A percentile compares a stretch with the other conserved stretches of the same genome.
Conservation (phyloP, 2,113 vertebrate genomes). For the Euleptes europaea region DNA sequence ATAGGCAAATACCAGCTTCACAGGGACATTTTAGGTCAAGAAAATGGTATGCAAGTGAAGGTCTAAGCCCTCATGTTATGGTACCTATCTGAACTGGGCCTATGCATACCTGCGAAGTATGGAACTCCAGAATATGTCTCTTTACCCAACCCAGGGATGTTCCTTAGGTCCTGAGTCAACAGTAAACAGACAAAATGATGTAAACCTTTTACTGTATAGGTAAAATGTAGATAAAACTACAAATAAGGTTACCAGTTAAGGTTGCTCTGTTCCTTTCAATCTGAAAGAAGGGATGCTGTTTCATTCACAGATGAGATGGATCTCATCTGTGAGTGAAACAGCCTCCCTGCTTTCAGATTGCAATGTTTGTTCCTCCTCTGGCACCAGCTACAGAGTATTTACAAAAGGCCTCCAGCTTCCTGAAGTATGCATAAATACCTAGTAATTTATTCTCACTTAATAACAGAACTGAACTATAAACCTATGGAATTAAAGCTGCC, state of each 20-base stretch:
- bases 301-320: too few species aligned
- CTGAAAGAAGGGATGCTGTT: too few species aligned
- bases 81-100: too few species aligned
- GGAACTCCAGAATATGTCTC: too few species aligned
- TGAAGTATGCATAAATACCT: neutral
- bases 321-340: neutral
- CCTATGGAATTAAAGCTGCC: neutral
- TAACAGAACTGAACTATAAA: neutral
- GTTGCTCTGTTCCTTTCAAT: neutral
- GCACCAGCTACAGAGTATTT: neutral
- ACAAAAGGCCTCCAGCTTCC: slow-evolving; percentile 12
- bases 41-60: too few species aligned
- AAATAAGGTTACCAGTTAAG: neutral
- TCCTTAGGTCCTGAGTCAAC: neutral
- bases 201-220: neutral
- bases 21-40: too few species aligned
- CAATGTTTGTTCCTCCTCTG: neutral
- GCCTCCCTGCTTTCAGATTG: neutral
- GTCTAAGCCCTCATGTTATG: too few species aligned
- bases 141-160: too few species aligned
- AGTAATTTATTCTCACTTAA: slow-evolving; percentile 9
- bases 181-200: neutral
- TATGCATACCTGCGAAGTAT: too few species aligned
- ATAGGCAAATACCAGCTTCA: too few species aligned
- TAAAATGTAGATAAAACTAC: neutral